phyloP scores from a whole-genome alignment of 2,888 invertebrate genomes.

The Carabus problematicus region DNA sequence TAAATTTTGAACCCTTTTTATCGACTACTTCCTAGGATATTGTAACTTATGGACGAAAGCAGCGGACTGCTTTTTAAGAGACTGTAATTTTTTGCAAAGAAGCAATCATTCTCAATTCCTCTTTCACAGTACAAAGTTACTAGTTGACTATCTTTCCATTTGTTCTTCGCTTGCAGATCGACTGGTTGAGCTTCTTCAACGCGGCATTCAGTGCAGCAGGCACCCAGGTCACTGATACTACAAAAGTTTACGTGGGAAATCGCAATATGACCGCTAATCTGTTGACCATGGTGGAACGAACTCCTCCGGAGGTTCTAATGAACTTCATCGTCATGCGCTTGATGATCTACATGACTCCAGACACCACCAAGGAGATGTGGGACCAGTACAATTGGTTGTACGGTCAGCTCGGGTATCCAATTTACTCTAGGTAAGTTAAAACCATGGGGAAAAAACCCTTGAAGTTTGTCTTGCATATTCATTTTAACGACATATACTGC shows the following conservation, averaged over 20 bases:
- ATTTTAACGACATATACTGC: background rate
- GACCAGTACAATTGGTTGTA: conserved; percentile 53
- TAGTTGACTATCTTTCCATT: no score
- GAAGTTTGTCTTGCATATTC: background rate
- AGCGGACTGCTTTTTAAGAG: no score
- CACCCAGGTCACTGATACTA: conserved; percentile 50
- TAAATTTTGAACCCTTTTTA: background rate
- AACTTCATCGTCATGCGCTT: conserved; percentile 55
- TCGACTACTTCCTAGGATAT: background rate
- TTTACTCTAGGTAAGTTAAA: conserved; percentile 49
- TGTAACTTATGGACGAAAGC: background rate
- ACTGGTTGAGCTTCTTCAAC: conserved; percentile 56
- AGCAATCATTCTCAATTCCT: no score
- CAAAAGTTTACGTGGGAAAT: conserved; percentile 48
- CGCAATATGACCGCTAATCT: conserved; percentile 43
- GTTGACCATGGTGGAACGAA: conserved; percentile 53
- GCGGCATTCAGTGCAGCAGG: conserved; percentile 51
- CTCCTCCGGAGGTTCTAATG: conserved; percentile 51
- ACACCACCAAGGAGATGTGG: conserved; percentile 53
- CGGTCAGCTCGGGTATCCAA: conserved; percentile 46
- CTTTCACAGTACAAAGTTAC: no score
- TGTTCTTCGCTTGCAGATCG: conserved; percentile 51
- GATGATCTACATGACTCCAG: conserved; percentile 55
- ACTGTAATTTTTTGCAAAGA: no score
- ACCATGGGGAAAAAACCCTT: background rate